Evolutionary conservation across 2,888 invertebrate genomes (phyloP).

Genomic region (Thymelicus acteon): DNA sequence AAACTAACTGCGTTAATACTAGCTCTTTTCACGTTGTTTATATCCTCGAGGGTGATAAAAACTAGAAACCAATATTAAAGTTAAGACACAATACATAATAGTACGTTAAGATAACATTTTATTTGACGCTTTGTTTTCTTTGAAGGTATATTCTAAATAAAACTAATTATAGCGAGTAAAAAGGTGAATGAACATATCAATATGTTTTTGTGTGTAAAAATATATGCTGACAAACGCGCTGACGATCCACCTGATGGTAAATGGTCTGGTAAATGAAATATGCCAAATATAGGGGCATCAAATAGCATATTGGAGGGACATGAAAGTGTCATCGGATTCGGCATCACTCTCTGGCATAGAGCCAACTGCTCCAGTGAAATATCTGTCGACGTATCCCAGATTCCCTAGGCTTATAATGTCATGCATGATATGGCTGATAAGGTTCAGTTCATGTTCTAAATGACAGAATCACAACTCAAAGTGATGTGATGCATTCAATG

Average conservation of each 20-base stretch:
- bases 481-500: not conserved
- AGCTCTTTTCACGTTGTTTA: not conserved
- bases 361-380: not conserved
- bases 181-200: too few relatives aligned
- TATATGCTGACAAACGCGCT: too few relatives aligned
- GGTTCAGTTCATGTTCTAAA: not conserved
- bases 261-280: not conserved
- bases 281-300: not conserved
- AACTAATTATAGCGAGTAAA: too few relatives aligned
- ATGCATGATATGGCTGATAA: not conserved
- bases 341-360: not conserved
- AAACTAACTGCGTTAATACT: slow-evolving; percentile 5
- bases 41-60: not conserved
- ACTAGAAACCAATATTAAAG: not conserved
- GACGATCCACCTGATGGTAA: too few relatives aligned
- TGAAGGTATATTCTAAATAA: too few relatives aligned
- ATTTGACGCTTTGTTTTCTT: too few relatives aligned
- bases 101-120: too few relatives aligned
- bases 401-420: not conserved
- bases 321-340: not conserved
- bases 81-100: not conserved
- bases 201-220: too few relatives aligned
- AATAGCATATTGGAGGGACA: not conserved
- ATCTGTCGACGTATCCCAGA: not conserved
- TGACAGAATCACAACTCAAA: not conserved